A percentile compares a stretch with the other conserved stretches of the same genome.
Conservation (phyloP, 2,888 invertebrate genomes). For the Creontiades dilutus region DNA sequence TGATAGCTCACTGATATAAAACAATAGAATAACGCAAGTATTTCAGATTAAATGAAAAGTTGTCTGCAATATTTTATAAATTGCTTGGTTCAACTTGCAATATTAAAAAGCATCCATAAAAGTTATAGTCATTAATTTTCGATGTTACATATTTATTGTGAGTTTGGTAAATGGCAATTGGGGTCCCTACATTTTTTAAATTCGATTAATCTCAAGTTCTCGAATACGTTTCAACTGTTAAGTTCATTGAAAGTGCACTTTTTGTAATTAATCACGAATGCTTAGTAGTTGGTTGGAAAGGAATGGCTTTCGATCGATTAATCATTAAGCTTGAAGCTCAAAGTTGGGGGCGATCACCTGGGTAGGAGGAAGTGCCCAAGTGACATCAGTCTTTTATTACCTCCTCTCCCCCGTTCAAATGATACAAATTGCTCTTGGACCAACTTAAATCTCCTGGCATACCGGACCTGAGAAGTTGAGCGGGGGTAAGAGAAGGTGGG, state of each 20-base stretch:
- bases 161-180: background rate
- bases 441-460: constrained; percentile 49
- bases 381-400: background rate
- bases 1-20: too few species aligned
- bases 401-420: background rate
- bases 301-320: background rate
- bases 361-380: background rate
- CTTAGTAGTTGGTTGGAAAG: background rate
- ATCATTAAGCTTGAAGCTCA: background rate
- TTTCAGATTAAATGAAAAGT: too few species aligned
- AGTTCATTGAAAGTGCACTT: too few species aligned
- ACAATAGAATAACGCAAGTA: too few species aligned
- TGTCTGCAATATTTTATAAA: too few species aligned
- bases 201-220: too few species aligned
- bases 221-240: too few species aligned
- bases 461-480: constrained; percentile 34
- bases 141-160: background rate
- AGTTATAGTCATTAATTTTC: too few species aligned
- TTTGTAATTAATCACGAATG: background rate
- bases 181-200: too few species aligned
- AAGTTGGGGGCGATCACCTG: background rate
- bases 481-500: constrained; percentile 11
- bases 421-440: constrained; percentile 56
- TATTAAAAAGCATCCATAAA: too few species aligned
- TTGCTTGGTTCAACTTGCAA: too few species aligned